Evolutionary conservation across 2,888 invertebrate genomes (phyloP).

Genomic region (Callyntrura sp.): DNA sequence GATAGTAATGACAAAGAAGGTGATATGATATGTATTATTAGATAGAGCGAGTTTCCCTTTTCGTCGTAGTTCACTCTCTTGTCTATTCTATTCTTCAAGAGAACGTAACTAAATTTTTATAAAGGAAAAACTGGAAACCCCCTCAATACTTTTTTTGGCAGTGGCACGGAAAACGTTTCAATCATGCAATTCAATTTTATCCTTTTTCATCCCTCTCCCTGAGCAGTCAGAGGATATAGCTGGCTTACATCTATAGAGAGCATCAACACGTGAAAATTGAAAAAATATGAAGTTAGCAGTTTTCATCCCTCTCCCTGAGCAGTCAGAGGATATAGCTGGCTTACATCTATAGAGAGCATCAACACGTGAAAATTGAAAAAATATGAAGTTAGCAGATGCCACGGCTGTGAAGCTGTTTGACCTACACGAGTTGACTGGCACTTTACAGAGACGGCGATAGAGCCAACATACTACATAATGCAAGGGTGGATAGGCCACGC

Average conservation of each 20-base stretch:
- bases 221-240: background rate
- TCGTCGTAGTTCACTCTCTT: background rate
- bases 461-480: background rate
- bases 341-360: background rate
- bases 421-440: background rate
- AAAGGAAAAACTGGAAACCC: background rate
- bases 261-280: background rate
- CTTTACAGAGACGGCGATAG: background rate
- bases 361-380: conserved; percentile 14
- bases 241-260: background rate
- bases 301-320: background rate
- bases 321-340: background rate
- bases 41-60: background rate
- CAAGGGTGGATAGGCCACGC: background rate
- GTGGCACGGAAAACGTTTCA: conserved; percentile 17
- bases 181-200: conserved; percentile 38
- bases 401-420: conserved; percentile 13
- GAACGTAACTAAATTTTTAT: background rate
- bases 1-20: conserved; percentile 8
- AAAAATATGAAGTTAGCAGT: no score
- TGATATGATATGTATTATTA: background rate
- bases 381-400: background rate
- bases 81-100: no score
- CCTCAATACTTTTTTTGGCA: background rate
- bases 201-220: background rate